Percentiles rank a stretch among this genome's conserved stretches.
These are phyloP conservation scores for Nemoura dubitans DNA, from an alignment of 2,888 invertebrate genomes.

Conservation along the genomic window DNA sequence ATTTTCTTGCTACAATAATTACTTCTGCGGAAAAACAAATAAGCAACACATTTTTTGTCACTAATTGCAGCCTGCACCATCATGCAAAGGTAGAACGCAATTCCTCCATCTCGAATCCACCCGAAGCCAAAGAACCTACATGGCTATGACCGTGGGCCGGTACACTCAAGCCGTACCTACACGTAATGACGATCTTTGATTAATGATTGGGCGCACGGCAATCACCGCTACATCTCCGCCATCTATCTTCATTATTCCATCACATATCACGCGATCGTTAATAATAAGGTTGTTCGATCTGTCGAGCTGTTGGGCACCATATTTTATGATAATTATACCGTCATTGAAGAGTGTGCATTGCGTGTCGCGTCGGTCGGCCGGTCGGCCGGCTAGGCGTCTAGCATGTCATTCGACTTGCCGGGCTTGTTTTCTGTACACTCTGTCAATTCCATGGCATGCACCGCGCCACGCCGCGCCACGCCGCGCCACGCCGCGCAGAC, in stretches of 20 bases:
- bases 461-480: no score
- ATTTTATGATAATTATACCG: slow-evolving; percentile 40
- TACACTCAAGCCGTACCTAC: neutral
- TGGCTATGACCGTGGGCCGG: neutral
- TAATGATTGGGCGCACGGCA: slow-evolving; percentile 8
- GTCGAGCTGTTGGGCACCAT: slow-evolving; percentile 27
- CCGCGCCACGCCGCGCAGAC: no score
- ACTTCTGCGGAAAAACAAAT: slow-evolving; percentile 12
- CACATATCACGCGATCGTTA: slow-evolving; percentile 31
- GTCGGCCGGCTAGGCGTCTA: neutral
- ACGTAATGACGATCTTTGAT: slow-evolving; percentile 4
- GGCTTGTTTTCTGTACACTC: slow-evolving; percentile 16
- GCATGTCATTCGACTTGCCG: slow-evolving; percentile 28
- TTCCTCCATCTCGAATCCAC: neutral
- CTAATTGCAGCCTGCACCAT: neutral
- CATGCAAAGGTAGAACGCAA: neutral
- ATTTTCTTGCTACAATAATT: neutral
- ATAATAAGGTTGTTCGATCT: slow-evolving; percentile 37
- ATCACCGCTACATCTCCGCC: slow-evolving; percentile 19
- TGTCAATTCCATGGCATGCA: slow-evolving; percentile 38
- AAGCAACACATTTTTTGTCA: slow-evolving; percentile 7
- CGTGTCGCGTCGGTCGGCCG: neutral
- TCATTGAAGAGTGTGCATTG: slow-evolving; percentile 34
- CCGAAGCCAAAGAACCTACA: neutral
- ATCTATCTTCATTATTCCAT: slow-evolving; percentile 32